These are phyloP conservation scores for Procavia capensis DNA, from an alignment of 2,113 vertebrate species.

Conservation along the genomic window DNA sequence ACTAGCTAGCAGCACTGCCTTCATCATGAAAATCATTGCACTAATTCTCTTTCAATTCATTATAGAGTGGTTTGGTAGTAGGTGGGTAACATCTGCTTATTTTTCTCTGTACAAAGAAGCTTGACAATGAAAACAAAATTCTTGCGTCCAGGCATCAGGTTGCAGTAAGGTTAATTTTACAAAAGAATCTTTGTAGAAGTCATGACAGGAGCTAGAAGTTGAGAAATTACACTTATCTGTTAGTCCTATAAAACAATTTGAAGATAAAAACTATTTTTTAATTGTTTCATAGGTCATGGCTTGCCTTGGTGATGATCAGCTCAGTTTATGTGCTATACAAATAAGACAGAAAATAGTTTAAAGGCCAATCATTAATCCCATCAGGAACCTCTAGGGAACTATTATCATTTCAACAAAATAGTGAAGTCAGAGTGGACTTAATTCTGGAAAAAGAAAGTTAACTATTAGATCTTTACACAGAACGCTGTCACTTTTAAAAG, in stretches of 20 bases:
- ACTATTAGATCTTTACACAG: not conserved
- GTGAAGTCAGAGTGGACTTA: constrained; percentile 5
- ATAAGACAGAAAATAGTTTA: constrained; percentile 61
- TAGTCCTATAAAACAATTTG: constrained; percentile 79
- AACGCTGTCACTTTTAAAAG: not conserved
- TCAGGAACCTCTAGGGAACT: not conserved
- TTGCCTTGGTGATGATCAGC: constrained; percentile 51
- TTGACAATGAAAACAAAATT: constrained; percentile 48
- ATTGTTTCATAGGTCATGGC: not conserved
- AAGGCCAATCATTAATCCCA: constrained; percentile 72
- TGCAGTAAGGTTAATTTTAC: constrained; percentile 77
- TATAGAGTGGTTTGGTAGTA: not conserved
- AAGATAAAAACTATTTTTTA: constrained; percentile 27
- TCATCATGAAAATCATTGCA: not conserved
- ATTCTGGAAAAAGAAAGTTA: constrained; percentile 55
- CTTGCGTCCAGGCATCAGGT: constrained; percentile 30
- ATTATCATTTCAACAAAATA: not conserved
- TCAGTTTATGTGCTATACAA: not conserved
- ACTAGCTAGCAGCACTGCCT: not conserved
- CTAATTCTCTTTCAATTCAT: not conserved
- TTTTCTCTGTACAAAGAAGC: not conserved
- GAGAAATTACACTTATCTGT: constrained; percentile 80
- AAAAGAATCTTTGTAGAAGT: constrained; percentile 74
- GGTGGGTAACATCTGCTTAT: not conserved
- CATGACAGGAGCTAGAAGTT: constrained; percentile 76